Conservation (phyloP, 2,797 vertebrate genomes). For the Chromis chromis region DNA sequence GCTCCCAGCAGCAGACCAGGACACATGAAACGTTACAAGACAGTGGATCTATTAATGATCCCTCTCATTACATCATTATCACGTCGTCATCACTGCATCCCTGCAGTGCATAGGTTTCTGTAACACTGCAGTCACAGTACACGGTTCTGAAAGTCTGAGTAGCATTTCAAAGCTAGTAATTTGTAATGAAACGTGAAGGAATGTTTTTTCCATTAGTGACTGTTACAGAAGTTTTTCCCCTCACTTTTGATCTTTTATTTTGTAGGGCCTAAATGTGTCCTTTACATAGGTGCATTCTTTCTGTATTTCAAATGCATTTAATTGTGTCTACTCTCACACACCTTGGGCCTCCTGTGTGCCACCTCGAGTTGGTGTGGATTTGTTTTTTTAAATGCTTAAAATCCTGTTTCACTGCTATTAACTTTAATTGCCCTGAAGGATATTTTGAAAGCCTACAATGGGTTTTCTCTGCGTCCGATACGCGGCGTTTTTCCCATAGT, state of each 20-base stretch:
- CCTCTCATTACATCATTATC: slow-evolving; percentile 50
- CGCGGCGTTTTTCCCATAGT: slow-evolving; percentile 19
- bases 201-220: background rate
- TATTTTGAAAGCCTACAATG: slow-evolving; percentile 23
- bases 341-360: background rate
- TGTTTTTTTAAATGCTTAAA: slow-evolving; percentile 12
- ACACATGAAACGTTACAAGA: slow-evolving; percentile 1
- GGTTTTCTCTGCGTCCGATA: slow-evolving; percentile 22
- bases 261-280: background rate
- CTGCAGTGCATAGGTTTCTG: slow-evolving; percentile 20
- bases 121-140: slow-evolving; percentile 22
- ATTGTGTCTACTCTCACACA: no score
- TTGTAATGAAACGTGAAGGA: slow-evolving; percentile 20
- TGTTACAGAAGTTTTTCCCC: background rate
- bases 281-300: background rate
- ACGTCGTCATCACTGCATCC: slow-evolving; percentile 50
- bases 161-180: slow-evolving; percentile 18
- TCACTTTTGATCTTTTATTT: background rate
- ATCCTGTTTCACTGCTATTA: slow-evolving; percentile 22
- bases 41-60: slow-evolving; percentile 28
- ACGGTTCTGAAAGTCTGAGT: slow-evolving; percentile 12
- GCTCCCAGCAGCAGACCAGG: background rate
- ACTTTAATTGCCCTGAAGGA: slow-evolving; percentile 26
- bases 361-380: background rate
- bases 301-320: background rate